Conservation (phyloP, 2,797 vertebrate genomes). For the Cossypha caffra region DNA sequence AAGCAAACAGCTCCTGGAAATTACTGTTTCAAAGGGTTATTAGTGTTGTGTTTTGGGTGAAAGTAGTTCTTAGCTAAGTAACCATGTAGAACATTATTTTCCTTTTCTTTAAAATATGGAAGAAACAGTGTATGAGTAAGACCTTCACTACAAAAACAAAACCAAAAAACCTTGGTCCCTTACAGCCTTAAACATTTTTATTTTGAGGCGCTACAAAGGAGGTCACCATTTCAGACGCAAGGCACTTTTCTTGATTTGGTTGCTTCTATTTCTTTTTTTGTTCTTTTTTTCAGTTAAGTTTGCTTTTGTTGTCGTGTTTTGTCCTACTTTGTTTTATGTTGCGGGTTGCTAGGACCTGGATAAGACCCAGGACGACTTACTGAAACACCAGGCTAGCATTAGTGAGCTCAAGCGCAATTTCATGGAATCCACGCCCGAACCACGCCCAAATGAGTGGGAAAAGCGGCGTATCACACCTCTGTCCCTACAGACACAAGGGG, state of each 20-base stretch:
- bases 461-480: conserved; percentile 93
- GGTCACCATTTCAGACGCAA: conserved; percentile 69
- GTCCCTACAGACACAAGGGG: conserved; percentile 91
- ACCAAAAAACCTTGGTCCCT: not conserved
- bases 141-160: not conserved
- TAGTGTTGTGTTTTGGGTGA: not conserved
- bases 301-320: conserved; percentile 75
- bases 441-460: conserved; percentile 96
- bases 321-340: conserved; percentile 71
- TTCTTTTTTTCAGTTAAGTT: conserved; percentile 45
- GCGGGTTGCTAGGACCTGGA: conserved; percentile 91
- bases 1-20: not conserved
- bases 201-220: not conserved
- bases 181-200: not conserved
- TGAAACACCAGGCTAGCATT: conserved; percentile 99
- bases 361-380: conserved; percentile 98
- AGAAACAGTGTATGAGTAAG: not conserved
- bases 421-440: conserved; percentile 97
- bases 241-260: conserved; percentile 79
- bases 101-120: not conserved
- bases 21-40: not conserved
- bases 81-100: not conserved
- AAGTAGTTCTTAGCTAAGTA: not conserved
- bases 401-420: conserved; percentile 99
- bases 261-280: conserved; percentile 11